Evolutionary conservation across 1,140 invertebrate genomes (phyloP).

Genomic region (Magallana angulata): DNA sequence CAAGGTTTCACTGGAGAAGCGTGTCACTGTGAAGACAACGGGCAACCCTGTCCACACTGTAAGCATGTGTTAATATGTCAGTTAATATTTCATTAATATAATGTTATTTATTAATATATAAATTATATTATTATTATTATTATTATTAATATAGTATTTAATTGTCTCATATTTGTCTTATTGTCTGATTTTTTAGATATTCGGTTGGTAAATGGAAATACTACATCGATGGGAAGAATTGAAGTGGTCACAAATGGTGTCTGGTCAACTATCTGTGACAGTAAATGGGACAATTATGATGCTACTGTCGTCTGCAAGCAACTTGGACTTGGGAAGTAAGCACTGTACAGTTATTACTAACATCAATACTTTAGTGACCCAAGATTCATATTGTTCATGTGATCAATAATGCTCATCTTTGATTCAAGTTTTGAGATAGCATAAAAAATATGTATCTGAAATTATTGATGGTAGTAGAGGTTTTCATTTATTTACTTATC

Average conservation of each 20-base stretch:
- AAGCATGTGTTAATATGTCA: neutral
- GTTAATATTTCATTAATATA: neutral
- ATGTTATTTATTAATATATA: too few relatives aligned
- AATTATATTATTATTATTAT: neutral
- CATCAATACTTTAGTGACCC: too few relatives aligned
- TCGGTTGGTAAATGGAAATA: conserved; percentile 53
- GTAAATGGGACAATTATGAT: conserved; percentile 64
- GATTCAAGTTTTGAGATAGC: too few relatives aligned
- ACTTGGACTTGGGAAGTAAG: conserved; percentile 60
- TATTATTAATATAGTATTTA: neutral
- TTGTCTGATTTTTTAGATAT: conserved; percentile 25
- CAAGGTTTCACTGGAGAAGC: neutral
- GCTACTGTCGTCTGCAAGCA: conserved; percentile 71
- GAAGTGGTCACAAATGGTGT: conserved; percentile 66
- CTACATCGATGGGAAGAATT: conserved; percentile 80
- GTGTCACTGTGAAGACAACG: neutral
- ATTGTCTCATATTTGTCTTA: neutral
- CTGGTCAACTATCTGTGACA: conserved; percentile 73
- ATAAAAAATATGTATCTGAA: too few relatives aligned
- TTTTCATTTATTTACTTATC: too few relatives aligned
- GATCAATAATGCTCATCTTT: too few relatives aligned
- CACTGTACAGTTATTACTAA: too few relatives aligned
- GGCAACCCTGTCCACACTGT: neutral
- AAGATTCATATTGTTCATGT: too few relatives aligned
- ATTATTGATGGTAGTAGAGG: too few relatives aligned